These are phyloP conservation scores for Acestrorhynchus altus DNA, from an alignment of 2,797 vertebrate species.

Conservation along the genomic window DNA sequence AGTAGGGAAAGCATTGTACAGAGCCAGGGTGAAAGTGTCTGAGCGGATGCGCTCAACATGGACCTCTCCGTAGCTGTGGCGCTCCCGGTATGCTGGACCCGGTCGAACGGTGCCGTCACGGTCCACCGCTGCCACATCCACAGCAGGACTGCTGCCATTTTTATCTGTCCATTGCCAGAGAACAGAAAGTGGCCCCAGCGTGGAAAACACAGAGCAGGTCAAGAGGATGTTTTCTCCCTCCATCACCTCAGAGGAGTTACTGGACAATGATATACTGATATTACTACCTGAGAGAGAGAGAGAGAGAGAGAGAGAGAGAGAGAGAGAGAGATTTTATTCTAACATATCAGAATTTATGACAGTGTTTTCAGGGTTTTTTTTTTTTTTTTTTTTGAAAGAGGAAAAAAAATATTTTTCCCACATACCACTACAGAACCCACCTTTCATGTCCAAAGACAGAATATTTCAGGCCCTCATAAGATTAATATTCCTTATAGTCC, in stretches of 20 bases:
- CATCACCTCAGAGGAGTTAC: conserved; percentile 86
- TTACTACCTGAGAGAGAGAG: conserved; percentile 84
- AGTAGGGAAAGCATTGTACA: conserved; percentile 72
- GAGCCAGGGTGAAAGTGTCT: conserved; percentile 76
- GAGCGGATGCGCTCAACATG: conserved; percentile 74
- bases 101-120: conserved; percentile 78
- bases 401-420: neutral
- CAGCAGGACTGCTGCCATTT: conserved; percentile 74
- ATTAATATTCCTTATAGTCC: too few relatives aligned
- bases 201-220: conserved; percentile 83
- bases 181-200: conserved; percentile 83
- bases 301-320: neutral
- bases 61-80: conserved; percentile 66
- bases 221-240: conserved; percentile 90
- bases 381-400: too few relatives aligned
- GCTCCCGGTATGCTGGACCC: conserved; percentile 69
- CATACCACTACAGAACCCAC: neutral
- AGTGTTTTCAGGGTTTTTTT: neutral
- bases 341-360: neutral
- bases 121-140: conserved; percentile 86
- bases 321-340: neutral
- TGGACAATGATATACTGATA: conserved; percentile 88
- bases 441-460: neutral
- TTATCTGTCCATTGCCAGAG: conserved; percentile 87
- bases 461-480: neutral